Evolutionary conservation across 2,113 vertebrate genomes (phyloP), one percentile per base, ranked within the genome.

Genomic region (Oreocharis arfaki): DNA sequence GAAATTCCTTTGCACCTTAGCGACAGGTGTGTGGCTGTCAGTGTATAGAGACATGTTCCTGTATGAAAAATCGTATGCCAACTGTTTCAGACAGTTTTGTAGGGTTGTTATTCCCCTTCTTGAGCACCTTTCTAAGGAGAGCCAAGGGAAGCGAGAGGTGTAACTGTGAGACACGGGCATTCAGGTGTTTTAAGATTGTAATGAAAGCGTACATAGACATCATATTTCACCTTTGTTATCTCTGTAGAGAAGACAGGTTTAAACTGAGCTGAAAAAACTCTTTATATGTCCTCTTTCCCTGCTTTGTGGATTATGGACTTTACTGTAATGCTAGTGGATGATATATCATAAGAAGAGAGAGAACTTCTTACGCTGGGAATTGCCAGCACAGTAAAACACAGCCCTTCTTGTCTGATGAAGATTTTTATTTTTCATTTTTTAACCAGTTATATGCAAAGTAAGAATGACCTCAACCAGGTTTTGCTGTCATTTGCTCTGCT

Each of bases 1-100:
- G 50, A 84, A 73, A 78, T 47, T 89, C 23, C 63, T 79, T 20
- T 4, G 2, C 27, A 33, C 9, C 9, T 84, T 41, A 39, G 15
- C 0, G 3, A 74, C 10, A 24, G 7, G 5, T 39, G 10, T 53
- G 18, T 2, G 3, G 39, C 5, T 52, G 76, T 20, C n/a, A 41
- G 32, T 33, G 49, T 80, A 49, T 28, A 70, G 22, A 75, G 33
- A 50, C 1, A 0, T 24, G 59, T 9, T 39, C 8, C 16, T 42
- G 10, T 18, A 44, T 35, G 16, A 89, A 57, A 82, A 80, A 71
- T 21, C n/a, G 4, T 32, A 52, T n/a, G 46, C 16, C 53, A 84
- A 26, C 20, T 46, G 9, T 33, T 92, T 53, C 33, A 86, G 76
- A 52, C 30, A 76, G 26, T 73, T 90, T 60, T 65, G 32, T 50